phyloP scores from a whole-genome alignment of 2,113 vertebrate species.

The Lasiurus cinereus region DNA sequence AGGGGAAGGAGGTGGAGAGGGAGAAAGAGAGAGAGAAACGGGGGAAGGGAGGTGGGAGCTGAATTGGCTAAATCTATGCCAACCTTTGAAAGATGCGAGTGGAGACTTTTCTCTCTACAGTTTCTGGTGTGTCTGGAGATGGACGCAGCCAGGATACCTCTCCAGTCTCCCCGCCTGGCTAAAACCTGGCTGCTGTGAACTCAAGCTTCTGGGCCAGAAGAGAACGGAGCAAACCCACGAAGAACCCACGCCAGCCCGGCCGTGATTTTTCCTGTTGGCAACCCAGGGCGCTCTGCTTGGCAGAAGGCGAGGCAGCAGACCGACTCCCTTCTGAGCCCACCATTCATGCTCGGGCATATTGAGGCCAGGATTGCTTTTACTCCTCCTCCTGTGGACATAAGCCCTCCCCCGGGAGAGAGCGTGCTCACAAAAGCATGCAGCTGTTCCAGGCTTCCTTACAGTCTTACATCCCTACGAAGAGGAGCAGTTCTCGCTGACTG shows the following conservation, averaged over 20 bases:
- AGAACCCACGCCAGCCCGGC: neutral
- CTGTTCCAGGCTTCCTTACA: too few species aligned
- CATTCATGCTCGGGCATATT: constrained; percentile 5
- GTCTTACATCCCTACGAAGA: too few species aligned
- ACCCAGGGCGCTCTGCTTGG: neutral
- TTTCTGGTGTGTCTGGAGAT: neutral
- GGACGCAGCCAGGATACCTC: neutral
- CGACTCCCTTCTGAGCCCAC: neutral
- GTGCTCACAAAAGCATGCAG: neutral
- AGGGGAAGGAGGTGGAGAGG: neutral
- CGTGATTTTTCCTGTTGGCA: neutral
- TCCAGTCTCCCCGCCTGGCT: neutral
- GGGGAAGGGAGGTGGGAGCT: neutral
- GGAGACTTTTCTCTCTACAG: neutral
- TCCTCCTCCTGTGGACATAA: neutral
- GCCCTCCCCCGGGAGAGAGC: neutral
- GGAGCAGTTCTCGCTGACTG: too few species aligned
- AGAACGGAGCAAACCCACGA: neutral
- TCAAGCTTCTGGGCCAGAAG: constrained; percentile 17
- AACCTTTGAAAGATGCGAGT: neutral
- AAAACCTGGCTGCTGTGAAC: neutral
- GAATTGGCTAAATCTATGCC: neutral
- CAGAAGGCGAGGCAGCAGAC: neutral
- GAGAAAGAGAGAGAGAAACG: neutral
- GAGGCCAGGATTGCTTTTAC: neutral